Base-by-base conservation (phyloP, 37 sponge, comb jelly and placozoan species). In the Agelas oroides region DNA sequence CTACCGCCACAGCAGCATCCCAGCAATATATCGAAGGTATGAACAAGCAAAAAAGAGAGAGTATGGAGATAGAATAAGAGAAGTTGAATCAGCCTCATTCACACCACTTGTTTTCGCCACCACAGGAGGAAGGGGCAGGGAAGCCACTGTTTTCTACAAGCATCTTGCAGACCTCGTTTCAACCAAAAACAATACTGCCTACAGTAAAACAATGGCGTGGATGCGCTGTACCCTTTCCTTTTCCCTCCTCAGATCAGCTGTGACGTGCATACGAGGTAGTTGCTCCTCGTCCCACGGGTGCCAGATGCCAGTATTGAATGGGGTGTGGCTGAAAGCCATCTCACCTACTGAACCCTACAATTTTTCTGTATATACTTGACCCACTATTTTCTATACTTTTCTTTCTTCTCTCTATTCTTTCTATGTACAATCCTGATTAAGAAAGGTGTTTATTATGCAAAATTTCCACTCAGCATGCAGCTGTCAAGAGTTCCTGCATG, bases 31-130 rank as follows among this genome's bases (percentile, higher is more conserved):
- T 14, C 14, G 56, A 5, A 40, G 37, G 30, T 55, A 73, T 46
- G 75, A 73, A 14, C 19, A 20, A 40, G 56, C 55, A 5, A 73
- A 73, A 55, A 73, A 52, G 33, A 53, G 55, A 3, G 55, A 73
- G 55, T 73, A 73, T 40, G 75, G 21, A 17, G 54, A 73, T 3
- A 73, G 55, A 53, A 28, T 73, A 11, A 37, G 38, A 31, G 73
- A 71, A 37, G 73, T 71, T 8, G 35, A 69, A 69, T 21, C 5
- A 2, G 37, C 35, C 35, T 27, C 35, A 34, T 69, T 69, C 28
- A 69, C 70, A 14, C 70, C 70, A 69, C 70, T 69, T 31, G 70
- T 69, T 34, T 32, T 69, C 13, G 21, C 33, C 31, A 69, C 70
- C 35, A 36, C 70, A 14, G 70, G 70, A 6, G 70, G 70, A 1